A percentile compares a stretch with the other conserved stretches of the same genome.
These are phyloP conservation scores for Falco naumanni DNA, from an alignment of 2,797 vertebrate genomes.

Conservation along the genomic window DNA sequence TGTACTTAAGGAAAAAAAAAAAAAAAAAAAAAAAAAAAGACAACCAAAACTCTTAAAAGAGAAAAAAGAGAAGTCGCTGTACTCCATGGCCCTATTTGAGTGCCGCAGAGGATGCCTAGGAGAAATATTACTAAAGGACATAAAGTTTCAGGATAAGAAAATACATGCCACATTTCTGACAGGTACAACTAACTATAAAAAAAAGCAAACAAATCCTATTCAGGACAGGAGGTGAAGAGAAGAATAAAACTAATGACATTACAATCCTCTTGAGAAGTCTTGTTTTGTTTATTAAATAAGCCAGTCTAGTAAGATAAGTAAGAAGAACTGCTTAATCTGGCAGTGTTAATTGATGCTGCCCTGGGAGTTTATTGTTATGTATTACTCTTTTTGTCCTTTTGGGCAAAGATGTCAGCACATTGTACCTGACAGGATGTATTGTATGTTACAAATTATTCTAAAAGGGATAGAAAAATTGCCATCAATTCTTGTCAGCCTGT, in stretches of 20 bases:
- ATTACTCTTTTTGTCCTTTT: constrained; percentile 58
- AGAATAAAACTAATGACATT: constrained; percentile 47
- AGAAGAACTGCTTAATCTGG: constrained; percentile 60
- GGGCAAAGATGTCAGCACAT: constrained; percentile 40
- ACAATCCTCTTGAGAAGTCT: constrained; percentile 25
- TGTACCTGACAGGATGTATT: constrained; percentile 28
- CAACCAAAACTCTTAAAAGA: too few species aligned
- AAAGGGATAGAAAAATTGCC: neutral
- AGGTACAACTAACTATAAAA: neutral
- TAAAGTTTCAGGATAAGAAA: neutral
- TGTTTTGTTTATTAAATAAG: constrained; percentile 61
- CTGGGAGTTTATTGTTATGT: constrained; percentile 42
- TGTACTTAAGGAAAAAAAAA: neutral
- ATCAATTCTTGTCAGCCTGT: neutral
- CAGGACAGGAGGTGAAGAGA: constrained; percentile 16
- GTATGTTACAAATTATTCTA: constrained; percentile 55
- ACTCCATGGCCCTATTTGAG: neutral
- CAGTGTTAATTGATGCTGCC: constrained; percentile 55
- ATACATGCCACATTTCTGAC: constrained; percentile 29
- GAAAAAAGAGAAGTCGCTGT: neutral
- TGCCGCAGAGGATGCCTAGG: neutral
- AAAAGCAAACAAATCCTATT: neutral
- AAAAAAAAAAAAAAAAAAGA: neutral
- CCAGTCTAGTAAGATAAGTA: constrained; percentile 18
- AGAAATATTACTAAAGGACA: constrained; percentile 2